Conservation (phyloP, 2,113 vertebrate species). For the Bufo gargarizans region DNA sequence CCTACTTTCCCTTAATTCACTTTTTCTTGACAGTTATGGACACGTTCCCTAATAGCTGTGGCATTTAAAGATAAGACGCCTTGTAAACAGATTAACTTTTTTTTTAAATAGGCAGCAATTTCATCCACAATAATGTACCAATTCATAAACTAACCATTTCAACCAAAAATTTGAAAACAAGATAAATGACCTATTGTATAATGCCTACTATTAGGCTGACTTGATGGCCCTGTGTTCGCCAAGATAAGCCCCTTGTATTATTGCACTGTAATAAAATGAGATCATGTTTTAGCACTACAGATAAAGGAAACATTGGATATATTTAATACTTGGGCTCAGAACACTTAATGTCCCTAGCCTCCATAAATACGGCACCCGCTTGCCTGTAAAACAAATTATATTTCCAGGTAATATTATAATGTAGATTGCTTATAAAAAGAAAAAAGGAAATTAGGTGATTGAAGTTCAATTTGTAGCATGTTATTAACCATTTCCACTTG, state of each 20-base stretch:
- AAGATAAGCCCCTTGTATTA: constrained; percentile 79
- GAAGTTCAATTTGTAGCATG: constrained; percentile 99
- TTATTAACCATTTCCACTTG: constrained; percentile 99
- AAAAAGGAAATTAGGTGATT: constrained; percentile 89
- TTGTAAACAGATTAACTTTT: constrained; percentile 82
- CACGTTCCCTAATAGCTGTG: constrained; percentile 73
- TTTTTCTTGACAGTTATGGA: constrained; percentile 72
- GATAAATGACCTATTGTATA: constrained; percentile 76
- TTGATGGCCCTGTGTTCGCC: constrained; percentile 76
- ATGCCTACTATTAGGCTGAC: constrained; percentile 73
- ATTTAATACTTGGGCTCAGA: constrained; percentile 81
- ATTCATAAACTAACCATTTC: constrained; percentile 78
- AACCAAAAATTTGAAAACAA: constrained; percentile 64
- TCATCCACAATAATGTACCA: constrained; percentile 73
- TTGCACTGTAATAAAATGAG: constrained; percentile 78
- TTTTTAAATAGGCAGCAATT: constrained; percentile 77
- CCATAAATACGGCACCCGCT: constrained; percentile 78
- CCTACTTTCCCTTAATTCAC: constrained; percentile 63
- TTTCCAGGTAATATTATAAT: constrained; percentile 83
- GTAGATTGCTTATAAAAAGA: constrained; percentile 83
- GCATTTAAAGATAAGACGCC: constrained; percentile 77
- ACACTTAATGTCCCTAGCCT: constrained; percentile 81
- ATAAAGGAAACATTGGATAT: constrained; percentile 80
- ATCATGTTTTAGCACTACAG: constrained; percentile 80
- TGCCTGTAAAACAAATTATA: constrained; percentile 82